Conservation (phyloP, 2,113 vertebrate species). For the Toxostoma redivivum region DNA sequence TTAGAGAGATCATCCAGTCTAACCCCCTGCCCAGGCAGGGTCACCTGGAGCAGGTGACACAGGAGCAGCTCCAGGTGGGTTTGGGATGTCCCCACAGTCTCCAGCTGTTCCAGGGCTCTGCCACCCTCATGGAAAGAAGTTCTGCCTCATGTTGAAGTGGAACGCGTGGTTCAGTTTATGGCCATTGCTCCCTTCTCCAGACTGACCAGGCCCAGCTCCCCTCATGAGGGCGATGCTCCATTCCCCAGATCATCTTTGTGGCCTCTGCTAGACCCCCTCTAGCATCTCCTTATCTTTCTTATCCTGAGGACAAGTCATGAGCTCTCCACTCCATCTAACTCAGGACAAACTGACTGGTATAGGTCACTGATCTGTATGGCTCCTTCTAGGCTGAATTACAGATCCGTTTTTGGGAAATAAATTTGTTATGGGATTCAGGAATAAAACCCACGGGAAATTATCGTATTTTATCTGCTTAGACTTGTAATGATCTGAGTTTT, state of each 20-base stretch:
- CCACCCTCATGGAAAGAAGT: neutral
- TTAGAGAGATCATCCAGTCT: accelerated
- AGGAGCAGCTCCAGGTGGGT: accelerated
- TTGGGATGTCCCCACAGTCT: neutral
- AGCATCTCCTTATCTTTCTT: neutral
- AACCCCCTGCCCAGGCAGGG: neutral
- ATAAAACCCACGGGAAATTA: too few relatives aligned
- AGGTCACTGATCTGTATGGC: accelerated
- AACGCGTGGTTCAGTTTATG: neutral
- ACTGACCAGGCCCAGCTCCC: neutral
- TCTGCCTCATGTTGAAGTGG: neutral
- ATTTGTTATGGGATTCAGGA: accelerated
- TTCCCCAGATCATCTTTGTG: neutral
- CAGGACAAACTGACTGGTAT: neutral
- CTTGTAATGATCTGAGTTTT: accelerated
- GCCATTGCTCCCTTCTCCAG: neutral
- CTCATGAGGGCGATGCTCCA: neutral
- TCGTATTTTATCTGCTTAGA: accelerated
- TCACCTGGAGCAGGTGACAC: neutral
- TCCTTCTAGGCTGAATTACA: neutral
- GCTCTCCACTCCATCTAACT: neutral
- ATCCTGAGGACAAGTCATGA: neutral
- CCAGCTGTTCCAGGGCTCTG: neutral
- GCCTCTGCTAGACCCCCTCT: accelerated
- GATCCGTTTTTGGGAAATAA: neutral